Evolutionary conservation across 2,888 invertebrate genomes (phyloP), one percentile per base, ranked within the genome.

Genomic region (Caenorhabditis doughertyi): DNA sequence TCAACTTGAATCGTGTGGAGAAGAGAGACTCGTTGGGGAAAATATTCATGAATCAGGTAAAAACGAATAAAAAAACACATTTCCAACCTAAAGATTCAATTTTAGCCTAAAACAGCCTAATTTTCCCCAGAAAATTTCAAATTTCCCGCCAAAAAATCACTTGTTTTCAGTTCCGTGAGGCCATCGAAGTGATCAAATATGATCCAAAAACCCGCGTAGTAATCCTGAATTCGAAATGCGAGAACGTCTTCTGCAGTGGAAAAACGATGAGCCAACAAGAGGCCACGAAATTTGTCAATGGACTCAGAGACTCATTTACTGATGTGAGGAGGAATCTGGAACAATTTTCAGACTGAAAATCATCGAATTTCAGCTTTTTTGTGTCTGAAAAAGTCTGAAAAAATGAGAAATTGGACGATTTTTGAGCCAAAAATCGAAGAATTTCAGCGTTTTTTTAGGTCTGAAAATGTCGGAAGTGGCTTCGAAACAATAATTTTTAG

Each of bases 191-290:
- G 18, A 92, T 97, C 3, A 94, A 94, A 73, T 94, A 94, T 89
- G 96, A 97, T 89, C 94, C 94, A 32, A 94, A 94, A 70, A 93
- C 96, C 0, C 94, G 96, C 35, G 96, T 96, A 0, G 94, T 98
- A 0, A 94, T 99, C 35, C 89, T 99, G 18, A 94, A 96, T 87
- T 97, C 97, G 92, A 92, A 95, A 96, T 0, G 96, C 95, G 25
- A 94, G 96, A 67, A 58, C 23, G 76, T 76, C 8, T 99, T 99
- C 92, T 98, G 98, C 94, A 96, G 98, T 84, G 93, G 97, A 65
- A 94, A 95, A 13, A 94, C 94, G 89, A 96, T 97, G 95, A 92
- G 94, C 0, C 94, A 94, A 79, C 94, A 94, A 13, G 96, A 98
- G 91, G 96, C 96, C 0, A 94, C 94, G 1, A 93, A 93, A 68